Percentiles rank a stretch among this genome's conserved stretches.
phyloP scores from a whole-genome alignment of 2,888 invertebrate species.

The Teleogryllus oceanicus region DNA sequence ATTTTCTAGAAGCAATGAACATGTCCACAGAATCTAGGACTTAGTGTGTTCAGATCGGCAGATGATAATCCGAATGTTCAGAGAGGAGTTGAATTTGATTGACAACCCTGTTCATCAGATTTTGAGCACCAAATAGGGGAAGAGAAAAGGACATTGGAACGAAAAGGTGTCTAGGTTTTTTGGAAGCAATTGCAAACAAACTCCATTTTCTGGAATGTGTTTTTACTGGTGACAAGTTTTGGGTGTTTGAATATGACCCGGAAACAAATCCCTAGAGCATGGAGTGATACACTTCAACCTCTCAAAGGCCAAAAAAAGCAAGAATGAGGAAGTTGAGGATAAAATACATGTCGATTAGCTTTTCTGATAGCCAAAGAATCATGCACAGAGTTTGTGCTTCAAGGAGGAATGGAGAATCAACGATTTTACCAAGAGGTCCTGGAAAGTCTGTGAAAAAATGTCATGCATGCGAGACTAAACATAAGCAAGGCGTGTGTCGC shows the following conservation, averaged over 20 bases:
- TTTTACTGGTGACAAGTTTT: no score
- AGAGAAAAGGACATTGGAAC: background rate
- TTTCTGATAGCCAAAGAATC: background rate
- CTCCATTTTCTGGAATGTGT: background rate
- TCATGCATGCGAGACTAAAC: background rate
- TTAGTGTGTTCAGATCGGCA: background rate
- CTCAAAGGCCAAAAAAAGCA: background rate
- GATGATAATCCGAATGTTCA: background rate
- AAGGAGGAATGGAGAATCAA: background rate
- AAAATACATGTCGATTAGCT: no score
- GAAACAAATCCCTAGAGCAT: background rate
- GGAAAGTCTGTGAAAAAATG: background rate
- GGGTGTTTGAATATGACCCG: background rate
- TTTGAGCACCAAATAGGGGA: background rate
- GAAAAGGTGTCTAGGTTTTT: background rate
- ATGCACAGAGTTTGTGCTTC: background rate
- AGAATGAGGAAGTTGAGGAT: background rate
- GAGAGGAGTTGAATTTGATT: background rate
- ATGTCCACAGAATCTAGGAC: background rate
- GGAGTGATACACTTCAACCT: background rate
- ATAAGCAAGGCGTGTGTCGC: background rate
- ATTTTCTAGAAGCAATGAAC: background rate
- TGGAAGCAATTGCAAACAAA: background rate
- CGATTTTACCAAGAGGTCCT: background rate
- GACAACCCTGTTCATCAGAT: background rate